Evolutionary conservation across 2,797 vertebrate genomes (phyloP), one percentile per base, ranked within the genome.

Genomic region (Syngnathus acus): DNA sequence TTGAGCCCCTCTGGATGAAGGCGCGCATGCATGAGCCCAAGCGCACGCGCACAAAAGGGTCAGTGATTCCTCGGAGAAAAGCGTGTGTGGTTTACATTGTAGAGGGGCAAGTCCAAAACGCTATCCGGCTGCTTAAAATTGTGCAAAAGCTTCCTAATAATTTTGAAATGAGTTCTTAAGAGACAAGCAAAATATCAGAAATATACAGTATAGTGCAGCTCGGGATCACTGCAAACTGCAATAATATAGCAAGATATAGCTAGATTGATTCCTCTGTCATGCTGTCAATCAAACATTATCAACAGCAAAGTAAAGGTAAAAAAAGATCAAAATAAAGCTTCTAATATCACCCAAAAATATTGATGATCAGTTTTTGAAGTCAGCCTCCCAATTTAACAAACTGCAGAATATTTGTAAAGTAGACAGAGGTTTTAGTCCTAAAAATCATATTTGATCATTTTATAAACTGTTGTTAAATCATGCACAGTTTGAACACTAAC

Each of bases 1-100:
- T 66, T 43, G 58, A 80, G 57, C 62, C n/a, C 53, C 65, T 19
- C 13, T 40, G 51, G 54, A 80, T 73, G 68, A 81, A 82, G 75
- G 60, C 60, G 13, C 40, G 60, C 40, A 32, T 11, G 9, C 71
- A 45, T 53, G 62, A 19, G 58, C 43, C 17, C 47, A 5, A 23
- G 66, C 50, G 5, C 65, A 60, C 55, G 9, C 37, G 40, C 40
- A 65, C 40, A 32, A 26, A 61, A 9, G 48, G 53, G 62, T 64
- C 32, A 9, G 11, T 32, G 62, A 73, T 72, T 69, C 66, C 62
- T 67, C 70, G 70, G 70, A 69, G 71, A 76, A 23, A 4, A 51
- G 50, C 66, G 64, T 66, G 66, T 37, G 39, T 68, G 69, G 65
- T 59, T 61, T 10, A 62, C 50, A 23, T 58, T 61, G 57, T 68